Evolutionary conservation across 1,140 invertebrate species (phyloP), one percentile per base, ranked within the genome.

Genomic region (Lepeophtheirus salmonis): DNA sequence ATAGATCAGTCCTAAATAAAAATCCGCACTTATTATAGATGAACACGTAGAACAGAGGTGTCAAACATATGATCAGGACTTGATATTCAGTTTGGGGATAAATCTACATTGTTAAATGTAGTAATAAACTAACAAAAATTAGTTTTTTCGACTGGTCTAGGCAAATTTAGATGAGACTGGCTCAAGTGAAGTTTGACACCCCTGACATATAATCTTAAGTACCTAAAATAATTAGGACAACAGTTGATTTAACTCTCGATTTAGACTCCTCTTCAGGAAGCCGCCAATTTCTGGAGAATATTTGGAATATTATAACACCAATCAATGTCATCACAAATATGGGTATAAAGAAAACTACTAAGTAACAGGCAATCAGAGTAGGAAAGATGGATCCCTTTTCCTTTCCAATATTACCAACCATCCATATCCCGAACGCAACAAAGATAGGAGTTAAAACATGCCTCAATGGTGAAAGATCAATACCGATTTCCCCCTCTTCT

Each of bases 361-460:
- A 51, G 64, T 83, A 83, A 0, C 88, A 80, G 1, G 77, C 80
- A 0, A 80, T 23, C 0, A 91, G 67, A 0, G 85, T 74, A 65
- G 76, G 73, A 73, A 77, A 79, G 17, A 86, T 72, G 0, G 73
- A 72, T 4, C 84, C 85, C 65, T 77, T 70, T 68, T 90, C 81
- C 49, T 80, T 74, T 0, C 89, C 89, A 66, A 94, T 83, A 68
- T 94, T 95, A 12, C 87, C 89, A 6, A 92, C 83, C 0, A 80
- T 72, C 81, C 87, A 86, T 0, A 91, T 82, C 67, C 88, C 88
- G 88, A 67, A 52, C 16, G 50, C 18, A 4, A 18, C 16, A 52
- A 52, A 52, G 12, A 20, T 16, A 16, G 14, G 20, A 52, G 18
- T 16, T 3, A 52, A 10, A 16, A 20, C 4, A 12, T 4, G 3